These are phyloP conservation scores for Spermophilus dauricus DNA, from an alignment of 2,113 vertebrate species.

Conservation along the genomic window DNA sequence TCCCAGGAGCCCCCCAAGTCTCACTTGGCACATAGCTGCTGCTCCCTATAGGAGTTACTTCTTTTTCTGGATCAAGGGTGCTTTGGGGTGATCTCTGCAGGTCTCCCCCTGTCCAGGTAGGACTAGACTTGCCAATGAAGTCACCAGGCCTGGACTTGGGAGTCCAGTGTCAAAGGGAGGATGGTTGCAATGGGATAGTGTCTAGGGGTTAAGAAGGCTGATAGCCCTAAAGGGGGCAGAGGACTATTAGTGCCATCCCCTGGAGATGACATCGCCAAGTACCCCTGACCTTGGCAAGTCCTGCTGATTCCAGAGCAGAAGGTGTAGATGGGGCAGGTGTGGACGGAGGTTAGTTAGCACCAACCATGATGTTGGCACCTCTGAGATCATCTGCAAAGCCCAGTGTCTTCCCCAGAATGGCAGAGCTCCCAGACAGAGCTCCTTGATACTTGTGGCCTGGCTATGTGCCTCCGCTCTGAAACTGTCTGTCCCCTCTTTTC, in stretches of 20 bases:
- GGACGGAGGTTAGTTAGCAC: neutral
- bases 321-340: neutral
- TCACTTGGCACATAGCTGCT: neutral
- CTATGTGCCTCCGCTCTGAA: neutral
- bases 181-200: neutral
- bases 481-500: neutral
- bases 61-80: neutral
- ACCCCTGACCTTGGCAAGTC: neutral
- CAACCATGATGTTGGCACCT: neutral
- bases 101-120: neutral
- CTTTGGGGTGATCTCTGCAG: neutral
- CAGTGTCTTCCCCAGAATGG: neutral
- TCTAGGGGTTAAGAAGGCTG: neutral
- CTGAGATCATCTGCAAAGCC: neutral
- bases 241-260: neutral
- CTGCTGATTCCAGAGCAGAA: neutral
- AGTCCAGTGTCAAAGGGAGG: accelerated
- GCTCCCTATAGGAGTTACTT: neutral
- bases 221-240: neutral
- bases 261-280: neutral
- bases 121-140: neutral
- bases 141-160: neutral
- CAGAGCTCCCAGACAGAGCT: neutral
- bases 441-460: neutral
- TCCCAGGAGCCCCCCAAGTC: neutral